Conservation (phyloP, 2,113 vertebrate genomes). For the Carassius auratus region DNA sequence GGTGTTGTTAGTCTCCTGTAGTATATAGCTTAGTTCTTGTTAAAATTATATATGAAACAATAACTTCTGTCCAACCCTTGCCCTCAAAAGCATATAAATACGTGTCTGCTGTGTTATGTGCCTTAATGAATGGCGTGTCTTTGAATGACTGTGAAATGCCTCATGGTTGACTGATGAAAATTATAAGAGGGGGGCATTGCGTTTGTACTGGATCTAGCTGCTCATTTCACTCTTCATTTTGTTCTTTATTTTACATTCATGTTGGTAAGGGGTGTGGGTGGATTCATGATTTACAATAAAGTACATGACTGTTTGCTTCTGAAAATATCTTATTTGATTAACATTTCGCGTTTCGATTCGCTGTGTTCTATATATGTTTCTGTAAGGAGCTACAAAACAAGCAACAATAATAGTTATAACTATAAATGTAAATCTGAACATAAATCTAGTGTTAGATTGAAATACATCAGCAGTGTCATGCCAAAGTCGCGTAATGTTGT, state of each 20-base stretch:
- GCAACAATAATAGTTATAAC: neutral
- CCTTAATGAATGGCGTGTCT: conserved; percentile 44
- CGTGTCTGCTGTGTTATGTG: conserved; percentile 44
- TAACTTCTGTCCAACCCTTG: neutral
- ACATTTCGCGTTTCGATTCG: neutral
- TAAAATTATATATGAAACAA: neutral
- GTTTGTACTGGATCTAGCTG: conserved; percentile 16
- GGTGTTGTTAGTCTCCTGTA: conserved; percentile 39
- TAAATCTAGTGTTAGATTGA: neutral
- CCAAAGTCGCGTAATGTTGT: neutral
- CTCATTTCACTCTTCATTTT: conserved; percentile 20
- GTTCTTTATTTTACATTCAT: neutral
- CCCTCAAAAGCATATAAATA: conserved; percentile 29
- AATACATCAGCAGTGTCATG: too few species aligned
- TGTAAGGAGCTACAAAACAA: neutral
- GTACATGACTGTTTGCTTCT: neutral
- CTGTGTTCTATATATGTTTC: neutral
- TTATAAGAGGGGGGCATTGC: neutral
- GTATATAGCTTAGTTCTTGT: neutral
- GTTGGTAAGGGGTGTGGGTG: neutral
- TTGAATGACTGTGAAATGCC: conserved; percentile 28
- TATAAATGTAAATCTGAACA: neutral
- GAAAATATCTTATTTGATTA: neutral
- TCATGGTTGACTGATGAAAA: neutral
- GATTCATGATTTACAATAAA: neutral